Percentiles rank a stretch among this genome's conserved stretches.
Conservation (phyloP, 2,113 vertebrate genomes). For the Centropus unirufus region DNA sequence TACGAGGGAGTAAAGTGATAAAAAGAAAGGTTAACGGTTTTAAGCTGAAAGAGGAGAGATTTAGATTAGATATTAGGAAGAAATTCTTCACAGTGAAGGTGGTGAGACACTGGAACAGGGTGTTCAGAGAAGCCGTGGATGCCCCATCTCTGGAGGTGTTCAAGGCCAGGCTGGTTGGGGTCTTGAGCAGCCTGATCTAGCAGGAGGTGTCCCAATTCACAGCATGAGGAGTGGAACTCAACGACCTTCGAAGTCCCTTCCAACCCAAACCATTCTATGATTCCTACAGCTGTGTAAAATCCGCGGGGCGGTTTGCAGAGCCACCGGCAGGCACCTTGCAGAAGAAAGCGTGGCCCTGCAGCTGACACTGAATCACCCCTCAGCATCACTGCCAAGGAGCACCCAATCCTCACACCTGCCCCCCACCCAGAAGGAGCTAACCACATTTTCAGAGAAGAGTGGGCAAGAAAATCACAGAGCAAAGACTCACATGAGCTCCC, state of each 20-base stretch:
- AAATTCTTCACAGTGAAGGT: neutral
- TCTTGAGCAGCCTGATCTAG: too few relatives aligned
- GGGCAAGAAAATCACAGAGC: neutral
- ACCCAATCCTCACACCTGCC: neutral
- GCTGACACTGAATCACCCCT: accelerated
- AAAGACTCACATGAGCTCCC: neutral
- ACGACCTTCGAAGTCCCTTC: neutral
- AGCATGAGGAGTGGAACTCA: neutral
- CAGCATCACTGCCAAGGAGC: neutral
- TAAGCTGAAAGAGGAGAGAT: neutral
- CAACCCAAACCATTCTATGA: neutral
- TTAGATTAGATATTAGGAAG: neutral
- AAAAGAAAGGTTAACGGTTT: neutral
- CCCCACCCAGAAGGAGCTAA: neutral
- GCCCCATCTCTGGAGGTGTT: too few relatives aligned
- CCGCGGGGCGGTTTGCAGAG: neutral
- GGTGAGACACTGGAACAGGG: too few relatives aligned
- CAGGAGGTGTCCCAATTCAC: neutral
- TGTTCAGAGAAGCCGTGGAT: too few relatives aligned
- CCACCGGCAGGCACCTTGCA: neutral
- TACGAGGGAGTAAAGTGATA: neutral
- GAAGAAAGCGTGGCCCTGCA: neutral
- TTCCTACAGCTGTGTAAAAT: neutral
- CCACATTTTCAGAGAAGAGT: neutral
- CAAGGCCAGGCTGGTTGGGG: too few relatives aligned